Percentiles rank a stretch among this genome's conserved stretches.
Evolutionary conservation across 23 tunicate genomes (phyloP).

Genomic region (Phallusia fumigata): DNA sequence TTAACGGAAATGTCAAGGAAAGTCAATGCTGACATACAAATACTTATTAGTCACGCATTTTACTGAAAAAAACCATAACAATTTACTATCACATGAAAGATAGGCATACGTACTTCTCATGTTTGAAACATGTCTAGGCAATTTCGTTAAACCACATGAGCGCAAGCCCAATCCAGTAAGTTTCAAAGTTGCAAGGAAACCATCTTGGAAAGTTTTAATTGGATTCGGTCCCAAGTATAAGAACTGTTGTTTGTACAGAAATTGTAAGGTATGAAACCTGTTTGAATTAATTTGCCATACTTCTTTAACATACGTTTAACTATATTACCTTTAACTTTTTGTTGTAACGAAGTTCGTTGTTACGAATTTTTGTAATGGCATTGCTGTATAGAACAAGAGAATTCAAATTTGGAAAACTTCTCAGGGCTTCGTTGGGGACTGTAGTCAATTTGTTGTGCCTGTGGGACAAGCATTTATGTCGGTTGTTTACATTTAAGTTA

Average conservation of each 20-base stretch:
- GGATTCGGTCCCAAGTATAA: slow-evolving; percentile 41
- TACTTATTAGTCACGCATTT: background rate
- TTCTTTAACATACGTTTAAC: too few relatives aligned
- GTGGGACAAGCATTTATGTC: background rate
- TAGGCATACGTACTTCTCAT: slow-evolving; percentile 15
- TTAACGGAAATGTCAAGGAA: slow-evolving; percentile 41
- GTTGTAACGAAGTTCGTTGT: slow-evolving; percentile 44
- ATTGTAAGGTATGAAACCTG: background rate
- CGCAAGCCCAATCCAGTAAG: slow-evolving; percentile 22
- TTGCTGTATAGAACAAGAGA: slow-evolving; percentile 38
- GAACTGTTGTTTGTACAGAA: background rate
- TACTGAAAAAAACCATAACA: background rate
- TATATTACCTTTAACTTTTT: slow-evolving; percentile 40
- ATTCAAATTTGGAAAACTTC: slow-evolving; percentile 54
- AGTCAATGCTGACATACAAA: slow-evolving; percentile 31
- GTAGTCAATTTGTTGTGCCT: slow-evolving; percentile 39
- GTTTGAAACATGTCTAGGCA: slow-evolving; percentile 22
- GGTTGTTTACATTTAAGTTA: background rate
- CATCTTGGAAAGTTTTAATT: slow-evolving; percentile 21
- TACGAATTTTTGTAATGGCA: slow-evolving; percentile 10
- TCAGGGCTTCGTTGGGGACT: slow-evolving; percentile 66
- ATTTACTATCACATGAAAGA: too few relatives aligned
- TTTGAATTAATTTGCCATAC: too few relatives aligned
- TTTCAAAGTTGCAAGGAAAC: slow-evolving; percentile 19
- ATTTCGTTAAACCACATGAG: slow-evolving; percentile 12